Evolutionary conservation across 1,140 invertebrate species (phyloP).

Genomic region (Planococcus citri): DNA sequence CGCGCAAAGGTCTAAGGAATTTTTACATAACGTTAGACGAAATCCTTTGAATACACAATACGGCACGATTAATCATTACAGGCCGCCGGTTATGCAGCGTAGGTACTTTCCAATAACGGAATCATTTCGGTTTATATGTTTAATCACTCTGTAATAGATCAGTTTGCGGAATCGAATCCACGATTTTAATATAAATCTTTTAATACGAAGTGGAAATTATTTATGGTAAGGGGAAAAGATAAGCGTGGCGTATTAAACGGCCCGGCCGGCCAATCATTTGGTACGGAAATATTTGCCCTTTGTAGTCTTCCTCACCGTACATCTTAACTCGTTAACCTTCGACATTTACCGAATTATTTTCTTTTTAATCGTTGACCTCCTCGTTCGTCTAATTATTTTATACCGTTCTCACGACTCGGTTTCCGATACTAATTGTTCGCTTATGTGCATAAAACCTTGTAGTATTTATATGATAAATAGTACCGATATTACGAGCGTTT

Average conservation of each 20-base stretch:
- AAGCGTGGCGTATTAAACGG: constrained; percentile 1
- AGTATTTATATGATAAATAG: constrained; percentile 2
- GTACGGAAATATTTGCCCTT: background rate
- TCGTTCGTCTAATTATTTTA: constrained; percentile 3
- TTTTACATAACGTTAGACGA: background rate
- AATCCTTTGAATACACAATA: background rate
- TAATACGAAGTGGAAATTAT: background rate
- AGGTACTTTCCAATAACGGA: background rate
- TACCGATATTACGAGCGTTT: background rate
- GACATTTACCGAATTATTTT: constrained; percentile 7
- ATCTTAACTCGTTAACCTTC: constrained; percentile 6
- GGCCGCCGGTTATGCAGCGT: background rate
- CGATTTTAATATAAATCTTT: constrained; percentile 3
- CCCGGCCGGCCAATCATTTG: too few relatives aligned
- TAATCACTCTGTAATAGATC: background rate
- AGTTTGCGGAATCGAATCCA: constrained; percentile 2
- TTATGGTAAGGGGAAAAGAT: background rate
- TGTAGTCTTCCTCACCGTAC: background rate
- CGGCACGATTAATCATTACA: constrained; percentile 1
- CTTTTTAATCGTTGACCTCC: constrained; percentile 2
- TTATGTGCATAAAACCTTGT: background rate
- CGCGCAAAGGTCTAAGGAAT: background rate
- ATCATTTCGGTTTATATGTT: background rate
- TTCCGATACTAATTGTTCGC: constrained; percentile 1
- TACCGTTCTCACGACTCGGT: background rate